Percentiles rank a stretch among this genome's conserved stretches.
Conservation (phyloP, 2,888 invertebrate species). For the Oegoconia quadripuncta region DNA sequence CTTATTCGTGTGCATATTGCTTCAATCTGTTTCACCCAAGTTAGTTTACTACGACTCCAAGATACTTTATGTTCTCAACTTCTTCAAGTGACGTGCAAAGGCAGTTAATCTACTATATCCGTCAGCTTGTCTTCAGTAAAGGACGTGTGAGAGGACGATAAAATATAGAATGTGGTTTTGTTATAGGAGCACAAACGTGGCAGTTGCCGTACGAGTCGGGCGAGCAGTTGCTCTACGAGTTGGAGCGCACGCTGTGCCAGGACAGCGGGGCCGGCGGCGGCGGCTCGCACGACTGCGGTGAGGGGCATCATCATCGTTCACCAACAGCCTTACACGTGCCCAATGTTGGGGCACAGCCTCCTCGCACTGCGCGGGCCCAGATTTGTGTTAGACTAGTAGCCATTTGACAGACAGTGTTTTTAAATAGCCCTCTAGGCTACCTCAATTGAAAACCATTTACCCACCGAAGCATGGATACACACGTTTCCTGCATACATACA, state of each 20-base stretch:
- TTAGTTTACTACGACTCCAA: too few relatives aligned
- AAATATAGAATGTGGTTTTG: background rate
- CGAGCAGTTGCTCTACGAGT: conserved; percentile 38
- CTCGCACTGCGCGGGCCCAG: too few relatives aligned
- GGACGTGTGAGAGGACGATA: background rate
- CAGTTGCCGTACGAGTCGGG: conserved; percentile 54
- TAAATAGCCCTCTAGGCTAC: background rate
- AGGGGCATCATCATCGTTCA: conserved; percentile 1
- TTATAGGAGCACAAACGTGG: conserved; percentile 64
- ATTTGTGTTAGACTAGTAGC: too few relatives aligned
- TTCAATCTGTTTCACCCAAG: too few relatives aligned
- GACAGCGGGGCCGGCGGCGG: conserved; percentile 31
- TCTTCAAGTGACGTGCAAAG: too few relatives aligned
- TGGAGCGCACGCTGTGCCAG: conserved; percentile 63
- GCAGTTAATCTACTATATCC: too few relatives aligned
- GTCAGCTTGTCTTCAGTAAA: too few relatives aligned
- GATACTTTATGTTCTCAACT: too few relatives aligned
- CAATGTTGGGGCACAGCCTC: too few relatives aligned
- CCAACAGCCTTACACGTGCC: background rate
- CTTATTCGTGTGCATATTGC: too few relatives aligned
- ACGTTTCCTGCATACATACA: too few relatives aligned
- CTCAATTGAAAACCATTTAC: background rate
- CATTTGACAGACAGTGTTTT: background rate
- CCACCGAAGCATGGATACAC: background rate
- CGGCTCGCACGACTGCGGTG: conserved; percentile 39